These are phyloP conservation scores for Danaus chrysippus DNA, from an alignment of 2,888 invertebrate genomes.

Conservation along the genomic window DNA sequence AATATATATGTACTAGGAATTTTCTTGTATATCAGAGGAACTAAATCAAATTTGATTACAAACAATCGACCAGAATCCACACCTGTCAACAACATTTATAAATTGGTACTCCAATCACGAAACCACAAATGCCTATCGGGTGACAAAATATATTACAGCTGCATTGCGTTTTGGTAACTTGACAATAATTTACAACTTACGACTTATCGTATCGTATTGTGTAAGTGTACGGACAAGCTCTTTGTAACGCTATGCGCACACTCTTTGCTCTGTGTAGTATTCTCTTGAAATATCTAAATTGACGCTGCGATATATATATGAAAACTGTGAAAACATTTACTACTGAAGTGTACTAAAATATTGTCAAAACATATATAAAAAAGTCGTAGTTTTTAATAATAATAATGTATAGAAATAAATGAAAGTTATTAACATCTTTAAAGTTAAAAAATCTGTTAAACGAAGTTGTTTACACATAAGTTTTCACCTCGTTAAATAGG, in stretches of 20 bases:
- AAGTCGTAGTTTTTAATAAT: too few species aligned
- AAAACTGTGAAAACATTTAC: neutral
- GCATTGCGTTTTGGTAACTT: neutral
- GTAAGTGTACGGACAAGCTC: neutral
- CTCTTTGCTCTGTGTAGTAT: conserved; percentile 8
- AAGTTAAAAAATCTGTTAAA: too few species aligned
- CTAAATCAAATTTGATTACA: conserved; percentile 4
- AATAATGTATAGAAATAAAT: too few species aligned
- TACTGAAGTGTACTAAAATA: neutral
- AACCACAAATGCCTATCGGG: conserved; percentile 18
- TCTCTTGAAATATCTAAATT: conserved; percentile 8
- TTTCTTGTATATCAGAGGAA: neutral
- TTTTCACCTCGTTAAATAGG: neutral
- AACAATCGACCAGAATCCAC: neutral
- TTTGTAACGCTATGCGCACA: conserved; percentile 9
- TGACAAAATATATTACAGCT: conserved; percentile 16
- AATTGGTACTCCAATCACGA: neutral
- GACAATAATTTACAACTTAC: conserved; percentile 11
- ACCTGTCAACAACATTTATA: conserved; percentile 5
- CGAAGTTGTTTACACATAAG: neutral
- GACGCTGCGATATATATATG: conserved; percentile 3
- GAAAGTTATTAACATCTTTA: too few species aligned
- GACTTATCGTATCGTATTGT: conserved; percentile 1
- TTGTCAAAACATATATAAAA: neutral
- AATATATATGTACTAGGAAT: neutral